phyloP scores from a whole-genome alignment of 1,140 invertebrate genomes.

The Danaus plexippus region DNA sequence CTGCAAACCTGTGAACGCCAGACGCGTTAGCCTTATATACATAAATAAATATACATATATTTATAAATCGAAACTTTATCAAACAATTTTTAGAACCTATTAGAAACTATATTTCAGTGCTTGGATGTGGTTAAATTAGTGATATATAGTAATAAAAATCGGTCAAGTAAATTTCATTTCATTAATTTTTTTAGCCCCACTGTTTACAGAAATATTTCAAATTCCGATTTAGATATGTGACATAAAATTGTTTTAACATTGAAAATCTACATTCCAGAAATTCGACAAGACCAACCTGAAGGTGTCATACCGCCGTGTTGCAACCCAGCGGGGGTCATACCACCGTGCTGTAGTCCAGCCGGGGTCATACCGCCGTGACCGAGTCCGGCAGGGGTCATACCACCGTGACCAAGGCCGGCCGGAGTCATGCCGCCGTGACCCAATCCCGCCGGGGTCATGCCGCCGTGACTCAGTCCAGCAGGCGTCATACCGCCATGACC shows the following conservation, averaged over 20 bases:
- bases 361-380: slow-evolving; percentile 30
- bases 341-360: slow-evolving; percentile 36
- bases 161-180: too few species aligned
- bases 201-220: too few species aligned
- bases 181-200: too few species aligned
- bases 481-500: slow-evolving; percentile 50
- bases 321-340: slow-evolving; percentile 31
- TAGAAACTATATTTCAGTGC: too few species aligned
- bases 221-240: too few species aligned
- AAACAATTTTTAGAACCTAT: too few species aligned
- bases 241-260: too few species aligned
- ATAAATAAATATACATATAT: slow-evolving; percentile 51
- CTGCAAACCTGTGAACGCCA: slow-evolving; percentile 23
- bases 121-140: too few species aligned
- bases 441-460: slow-evolving; percentile 56
- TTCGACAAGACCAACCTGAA: slow-evolving; percentile 23
- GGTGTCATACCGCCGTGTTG: slow-evolving; percentile 31
- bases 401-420: slow-evolving; percentile 49
- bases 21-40: background rate
- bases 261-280: too few species aligned
- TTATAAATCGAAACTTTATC: too few species aligned
- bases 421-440: slow-evolving; percentile 63
- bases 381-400: slow-evolving; percentile 40
- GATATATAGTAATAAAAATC: too few species aligned
- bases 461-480: slow-evolving; percentile 44